A percentile compares a stretch with the other conserved stretches of the same genome.
These are phyloP conservation scores for Mionectes macconnelli DNA, from an alignment of 2,113 vertebrate species.

Conservation along the genomic window DNA sequence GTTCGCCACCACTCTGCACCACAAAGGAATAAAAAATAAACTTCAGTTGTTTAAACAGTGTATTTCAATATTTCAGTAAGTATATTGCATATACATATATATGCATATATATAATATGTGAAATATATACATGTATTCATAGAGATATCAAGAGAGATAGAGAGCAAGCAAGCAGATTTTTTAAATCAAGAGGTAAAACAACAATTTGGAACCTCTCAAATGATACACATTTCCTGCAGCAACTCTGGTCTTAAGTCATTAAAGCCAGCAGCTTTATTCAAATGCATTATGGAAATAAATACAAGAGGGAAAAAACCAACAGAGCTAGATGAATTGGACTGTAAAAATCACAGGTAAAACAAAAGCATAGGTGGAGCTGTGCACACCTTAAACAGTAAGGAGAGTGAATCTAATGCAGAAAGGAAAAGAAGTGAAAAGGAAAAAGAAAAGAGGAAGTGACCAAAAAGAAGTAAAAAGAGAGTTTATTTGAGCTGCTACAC, in stretches of 20 bases:
- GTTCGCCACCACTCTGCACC: constrained; percentile 88
- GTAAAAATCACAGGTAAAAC: neutral
- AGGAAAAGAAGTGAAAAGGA: neutral
- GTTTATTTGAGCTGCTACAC: neutral
- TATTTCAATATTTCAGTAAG: neutral
- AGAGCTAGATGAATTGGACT: neutral
- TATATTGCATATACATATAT: neutral
- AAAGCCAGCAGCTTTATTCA: neutral
- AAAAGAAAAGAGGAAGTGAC: neutral
- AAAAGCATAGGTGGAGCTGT: neutral
- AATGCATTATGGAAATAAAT: neutral
- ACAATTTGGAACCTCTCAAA: neutral
- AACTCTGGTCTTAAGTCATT: neutral
- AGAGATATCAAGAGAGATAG: neutral
- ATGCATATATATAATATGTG: neutral
- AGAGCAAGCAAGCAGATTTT: neutral
- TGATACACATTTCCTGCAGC: neutral
- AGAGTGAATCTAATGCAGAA: neutral
- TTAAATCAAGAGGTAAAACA: neutral
- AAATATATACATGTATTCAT: neutral
- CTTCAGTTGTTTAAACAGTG: neutral
- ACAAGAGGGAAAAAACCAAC: neutral
- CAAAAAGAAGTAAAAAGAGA: neutral
- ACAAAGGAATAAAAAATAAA: constrained; percentile 30
- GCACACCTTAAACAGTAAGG: neutral